Evolutionary conservation across 2,888 invertebrate species (phyloP).

Genomic region (Isoperla grammatica): DNA sequence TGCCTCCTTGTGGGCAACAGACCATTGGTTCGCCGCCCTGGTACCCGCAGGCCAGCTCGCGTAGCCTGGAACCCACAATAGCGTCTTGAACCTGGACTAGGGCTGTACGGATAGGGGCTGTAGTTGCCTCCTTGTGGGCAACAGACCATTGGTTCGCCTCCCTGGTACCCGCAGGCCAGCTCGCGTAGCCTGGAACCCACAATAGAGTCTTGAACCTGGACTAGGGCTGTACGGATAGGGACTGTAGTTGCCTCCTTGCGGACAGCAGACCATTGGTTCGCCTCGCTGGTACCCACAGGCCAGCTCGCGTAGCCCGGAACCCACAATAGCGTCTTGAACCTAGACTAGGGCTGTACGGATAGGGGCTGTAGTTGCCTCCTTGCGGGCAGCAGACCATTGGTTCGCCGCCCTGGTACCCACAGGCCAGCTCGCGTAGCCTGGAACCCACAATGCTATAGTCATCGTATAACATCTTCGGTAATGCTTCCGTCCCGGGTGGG

Average conservation of each 20-base stretch:
- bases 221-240: constrained; percentile 32
- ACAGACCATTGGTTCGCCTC: constrained; percentile 54
- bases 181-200: constrained; percentile 47
- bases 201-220: no score
- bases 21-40: constrained; percentile 52
- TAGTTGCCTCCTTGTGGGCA: constrained; percentile 53
- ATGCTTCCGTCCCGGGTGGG: no score
- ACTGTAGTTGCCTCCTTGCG: constrained; percentile 47
- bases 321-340: no score
- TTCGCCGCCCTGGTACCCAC: constrained; percentile 54
- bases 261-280: constrained; percentile 58
- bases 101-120: constrained; percentile 34
- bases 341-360: background rate
- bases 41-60: constrained; percentile 56
- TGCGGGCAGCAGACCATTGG: constrained; percentile 58
- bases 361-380: constrained; percentile 45
- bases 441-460: no score
- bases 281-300: constrained; percentile 55
- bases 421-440: constrained; percentile 53
- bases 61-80: constrained; percentile 45
- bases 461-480: no score
- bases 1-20: constrained; percentile 55
- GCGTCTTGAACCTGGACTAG: background rate
- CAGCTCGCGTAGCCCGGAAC: constrained; percentile 48
- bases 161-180: constrained; percentile 55